These are phyloP conservation scores for Capitulum mitella DNA, from an alignment of 2,888 invertebrate species.

Conservation along the genomic window DNA sequence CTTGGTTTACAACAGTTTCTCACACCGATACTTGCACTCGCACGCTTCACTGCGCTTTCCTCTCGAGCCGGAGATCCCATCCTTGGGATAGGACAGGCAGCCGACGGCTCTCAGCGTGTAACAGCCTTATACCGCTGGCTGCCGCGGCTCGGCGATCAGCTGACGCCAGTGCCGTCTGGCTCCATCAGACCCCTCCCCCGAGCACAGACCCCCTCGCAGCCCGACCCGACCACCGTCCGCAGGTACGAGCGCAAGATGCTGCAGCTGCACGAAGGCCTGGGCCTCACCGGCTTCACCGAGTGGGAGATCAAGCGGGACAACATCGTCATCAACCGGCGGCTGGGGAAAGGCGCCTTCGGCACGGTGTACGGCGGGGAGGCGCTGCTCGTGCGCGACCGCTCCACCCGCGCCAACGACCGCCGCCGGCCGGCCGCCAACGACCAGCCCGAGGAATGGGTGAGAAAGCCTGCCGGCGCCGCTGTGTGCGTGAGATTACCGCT, in stretches of 20 bases:
- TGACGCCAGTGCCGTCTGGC: too few species aligned
- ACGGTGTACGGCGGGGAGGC: conserved; percentile 82
- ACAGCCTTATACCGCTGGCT: too few species aligned
- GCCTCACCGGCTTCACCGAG: conserved; percentile 45
- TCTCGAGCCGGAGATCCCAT: too few species aligned
- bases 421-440: background rate
- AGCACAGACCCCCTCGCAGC: background rate
- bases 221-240: conserved; percentile 28
- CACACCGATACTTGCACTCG: too few species aligned
- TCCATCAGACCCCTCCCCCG: background rate
- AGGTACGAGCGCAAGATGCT: conserved; percentile 59
- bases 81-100: too few species aligned
- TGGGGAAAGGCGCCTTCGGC: conserved; percentile 90
- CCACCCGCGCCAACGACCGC: background rate
- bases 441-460: background rate
- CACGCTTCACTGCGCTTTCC: too few species aligned
- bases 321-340: conserved; percentile 74
- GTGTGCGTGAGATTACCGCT: too few species aligned
- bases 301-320: conserved; percentile 80
- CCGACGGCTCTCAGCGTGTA: too few species aligned
- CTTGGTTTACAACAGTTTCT: too few species aligned
- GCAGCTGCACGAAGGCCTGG: conserved; percentile 44
- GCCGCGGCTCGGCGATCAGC: too few species aligned
- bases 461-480: background rate
- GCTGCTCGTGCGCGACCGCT: conserved; percentile 41